phyloP scores from a whole-genome alignment of 2,888 invertebrate genomes.

The Chaetoderma sp. region DNA sequence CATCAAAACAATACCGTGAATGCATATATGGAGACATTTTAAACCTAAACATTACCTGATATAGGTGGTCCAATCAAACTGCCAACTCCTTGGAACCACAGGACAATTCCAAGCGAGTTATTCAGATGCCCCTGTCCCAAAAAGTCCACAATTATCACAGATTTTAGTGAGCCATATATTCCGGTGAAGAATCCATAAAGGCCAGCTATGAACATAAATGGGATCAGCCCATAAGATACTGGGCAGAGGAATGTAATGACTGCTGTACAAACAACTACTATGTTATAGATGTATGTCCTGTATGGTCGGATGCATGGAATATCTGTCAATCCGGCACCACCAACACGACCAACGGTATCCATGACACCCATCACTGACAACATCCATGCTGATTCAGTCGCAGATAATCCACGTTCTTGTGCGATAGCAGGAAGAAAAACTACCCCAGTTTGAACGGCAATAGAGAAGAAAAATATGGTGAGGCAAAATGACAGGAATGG shows the following conservation, averaged over 20 bases:
- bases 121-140: constrained; percentile 50
- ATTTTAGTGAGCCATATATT: constrained; percentile 55
- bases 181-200: constrained; percentile 51
- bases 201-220: constrained; percentile 13
- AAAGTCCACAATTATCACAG: constrained; percentile 54
- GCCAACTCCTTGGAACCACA: constrained; percentile 54
- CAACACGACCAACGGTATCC: constrained; percentile 46
- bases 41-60: constrained; percentile 42
- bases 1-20: too few relatives aligned
- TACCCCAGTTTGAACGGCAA: too few relatives aligned
- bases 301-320: too few relatives aligned
- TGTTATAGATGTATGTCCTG: too few relatives aligned
- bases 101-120: constrained; percentile 53
- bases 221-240: background rate
- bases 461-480: too few relatives aligned
- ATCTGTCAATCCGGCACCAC: constrained; percentile 57
- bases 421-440: constrained; percentile 50
- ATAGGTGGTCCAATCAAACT: constrained; percentile 52
- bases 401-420: constrained; percentile 48
- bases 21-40: background rate
- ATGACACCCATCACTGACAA: constrained; percentile 55
- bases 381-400: constrained; percentile 54
- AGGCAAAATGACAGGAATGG: too few relatives aligned
- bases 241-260: background rate
- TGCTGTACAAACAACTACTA: background rate